Percentiles rank a stretch among this genome's conserved stretches.
Evolutionary conservation across 1,140 invertebrate genomes (phyloP).

Genomic region (Pararge aegeria): DNA sequence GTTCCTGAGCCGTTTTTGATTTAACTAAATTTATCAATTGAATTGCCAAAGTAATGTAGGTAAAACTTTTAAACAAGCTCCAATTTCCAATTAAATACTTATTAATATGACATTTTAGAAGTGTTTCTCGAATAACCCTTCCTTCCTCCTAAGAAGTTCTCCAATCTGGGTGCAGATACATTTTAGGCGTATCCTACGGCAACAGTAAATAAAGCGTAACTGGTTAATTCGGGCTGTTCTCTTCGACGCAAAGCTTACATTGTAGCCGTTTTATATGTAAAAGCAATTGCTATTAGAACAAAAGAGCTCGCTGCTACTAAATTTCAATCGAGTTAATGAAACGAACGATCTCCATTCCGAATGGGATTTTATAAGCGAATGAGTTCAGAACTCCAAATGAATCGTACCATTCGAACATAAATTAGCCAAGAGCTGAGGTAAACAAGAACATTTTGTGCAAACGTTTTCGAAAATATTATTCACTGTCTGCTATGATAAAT

Average conservation of each 20-base stretch:
- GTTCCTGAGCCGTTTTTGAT: too few relatives aligned
- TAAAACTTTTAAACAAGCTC: too few relatives aligned
- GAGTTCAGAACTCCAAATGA: constrained; percentile 1
- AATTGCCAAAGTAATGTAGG: too few relatives aligned
- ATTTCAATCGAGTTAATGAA: constrained; percentile 8
- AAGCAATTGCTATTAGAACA: constrained; percentile 6
- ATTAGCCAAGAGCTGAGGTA: background rate
- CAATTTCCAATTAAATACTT: too few relatives aligned
- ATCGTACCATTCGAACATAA: constrained; percentile 1
- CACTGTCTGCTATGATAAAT: background rate
- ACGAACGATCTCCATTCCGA: constrained; percentile 6
- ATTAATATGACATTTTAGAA: too few relatives aligned
- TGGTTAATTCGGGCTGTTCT: background rate
- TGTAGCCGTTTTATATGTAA: background rate
- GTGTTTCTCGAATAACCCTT: too few relatives aligned
- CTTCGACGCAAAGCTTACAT: background rate
- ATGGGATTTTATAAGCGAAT: constrained; percentile 5
- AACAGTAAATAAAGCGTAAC: background rate
- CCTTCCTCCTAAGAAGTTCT: background rate
- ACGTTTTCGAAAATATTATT: constrained; percentile 3
- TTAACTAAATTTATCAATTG: too few relatives aligned
- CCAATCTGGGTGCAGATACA: background rate
- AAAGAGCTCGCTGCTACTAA: background rate
- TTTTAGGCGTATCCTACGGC: background rate
- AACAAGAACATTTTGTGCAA: constrained; percentile 5